Conservation (phyloP, 2,888 invertebrate species). For the Scrobipalpa costella region DNA sequence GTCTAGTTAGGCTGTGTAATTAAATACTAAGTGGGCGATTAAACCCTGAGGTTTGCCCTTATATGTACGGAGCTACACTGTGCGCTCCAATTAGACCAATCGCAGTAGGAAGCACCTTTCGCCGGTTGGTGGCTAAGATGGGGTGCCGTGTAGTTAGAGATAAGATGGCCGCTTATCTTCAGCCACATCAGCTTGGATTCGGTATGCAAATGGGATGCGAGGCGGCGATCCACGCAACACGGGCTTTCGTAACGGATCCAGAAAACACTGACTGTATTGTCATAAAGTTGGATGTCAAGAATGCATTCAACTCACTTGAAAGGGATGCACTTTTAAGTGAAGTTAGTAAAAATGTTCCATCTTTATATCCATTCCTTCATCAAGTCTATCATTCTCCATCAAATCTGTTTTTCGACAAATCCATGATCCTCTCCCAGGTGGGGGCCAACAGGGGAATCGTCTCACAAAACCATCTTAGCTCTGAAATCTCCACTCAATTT, state of each 20-base stretch:
- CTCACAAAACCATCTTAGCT: too few species aligned
- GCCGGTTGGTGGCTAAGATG: slow-evolving; percentile 15
- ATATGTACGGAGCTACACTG: slow-evolving; percentile 8
- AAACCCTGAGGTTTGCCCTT: slow-evolving; percentile 17
- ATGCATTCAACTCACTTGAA: too few species aligned
- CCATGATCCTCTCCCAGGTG: too few species aligned
- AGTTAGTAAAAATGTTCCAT: too few species aligned
- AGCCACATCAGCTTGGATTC: slow-evolving; percentile 14
- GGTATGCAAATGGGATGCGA: slow-evolving; percentile 8
- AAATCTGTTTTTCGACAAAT: too few species aligned
- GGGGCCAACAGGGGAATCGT: background rate
- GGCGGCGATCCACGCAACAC: too few species aligned
- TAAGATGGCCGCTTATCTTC: background rate
- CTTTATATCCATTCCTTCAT: too few species aligned
- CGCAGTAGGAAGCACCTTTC: slow-evolving; percentile 8
- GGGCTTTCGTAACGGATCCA: too few species aligned
- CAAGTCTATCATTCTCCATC: too few species aligned
- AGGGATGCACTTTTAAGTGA: too few species aligned
- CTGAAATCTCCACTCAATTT: background rate
- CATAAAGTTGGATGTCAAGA: too few species aligned
- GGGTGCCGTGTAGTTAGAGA: slow-evolving; percentile 11
- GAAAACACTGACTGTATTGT: too few species aligned
- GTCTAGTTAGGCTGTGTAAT: slow-evolving; percentile 1
- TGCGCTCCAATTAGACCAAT: slow-evolving; percentile 19
- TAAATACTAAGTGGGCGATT: background rate